Evolutionary conservation across 2,113 vertebrate genomes (phyloP).

Genomic region (Lasiurus cinereus): DNA sequence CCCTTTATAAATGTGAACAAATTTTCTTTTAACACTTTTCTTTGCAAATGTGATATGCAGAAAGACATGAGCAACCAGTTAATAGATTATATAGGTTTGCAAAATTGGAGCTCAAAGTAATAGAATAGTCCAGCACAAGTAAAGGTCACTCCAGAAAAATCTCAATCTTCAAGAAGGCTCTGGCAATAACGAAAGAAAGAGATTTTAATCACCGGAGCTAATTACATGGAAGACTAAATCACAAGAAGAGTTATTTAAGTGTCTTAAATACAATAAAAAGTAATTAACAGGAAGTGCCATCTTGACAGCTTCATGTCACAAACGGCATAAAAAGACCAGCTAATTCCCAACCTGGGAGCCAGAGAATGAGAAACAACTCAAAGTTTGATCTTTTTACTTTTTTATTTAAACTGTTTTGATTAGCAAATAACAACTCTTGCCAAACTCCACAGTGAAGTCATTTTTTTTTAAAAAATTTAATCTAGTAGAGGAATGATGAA

Average conservation of each 20-base stretch:
- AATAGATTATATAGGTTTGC: slow-evolving; percentile 57
- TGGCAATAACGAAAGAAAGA: slow-evolving; percentile 74
- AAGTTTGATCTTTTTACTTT: slow-evolving; percentile 79
- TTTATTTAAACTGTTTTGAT: slow-evolving; percentile 81
- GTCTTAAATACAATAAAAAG: slow-evolving; percentile 84
- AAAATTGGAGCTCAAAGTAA: slow-evolving; percentile 70
- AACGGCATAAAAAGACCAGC: slow-evolving; percentile 72
- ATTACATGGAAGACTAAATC: slow-evolving; percentile 83
- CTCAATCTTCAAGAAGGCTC: slow-evolving; percentile 67
- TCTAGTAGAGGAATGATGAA: slow-evolving; percentile 64
- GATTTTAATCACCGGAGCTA: slow-evolving; percentile 84
- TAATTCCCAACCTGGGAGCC: slow-evolving; percentile 73
- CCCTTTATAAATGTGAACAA: slow-evolving; percentile 31
- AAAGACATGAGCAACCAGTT: slow-evolving; percentile 48
- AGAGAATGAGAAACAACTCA: slow-evolving; percentile 73
- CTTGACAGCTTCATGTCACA: slow-evolving; percentile 80
- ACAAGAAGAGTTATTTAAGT: slow-evolving; percentile 84
- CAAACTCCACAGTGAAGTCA: slow-evolving; percentile 76
- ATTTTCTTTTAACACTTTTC: slow-evolving; percentile 47
- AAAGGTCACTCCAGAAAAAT: slow-evolving; percentile 81
- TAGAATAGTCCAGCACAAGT: slow-evolving; percentile 68
- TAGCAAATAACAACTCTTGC: slow-evolving; percentile 78
- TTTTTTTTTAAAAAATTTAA: slow-evolving; percentile 75
- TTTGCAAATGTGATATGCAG: slow-evolving; percentile 56
- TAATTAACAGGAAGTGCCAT: slow-evolving; percentile 82